These are phyloP conservation scores for Priocnemis perturbator DNA, from an alignment of 2,888 invertebrate species.

Conservation along the genomic window DNA sequence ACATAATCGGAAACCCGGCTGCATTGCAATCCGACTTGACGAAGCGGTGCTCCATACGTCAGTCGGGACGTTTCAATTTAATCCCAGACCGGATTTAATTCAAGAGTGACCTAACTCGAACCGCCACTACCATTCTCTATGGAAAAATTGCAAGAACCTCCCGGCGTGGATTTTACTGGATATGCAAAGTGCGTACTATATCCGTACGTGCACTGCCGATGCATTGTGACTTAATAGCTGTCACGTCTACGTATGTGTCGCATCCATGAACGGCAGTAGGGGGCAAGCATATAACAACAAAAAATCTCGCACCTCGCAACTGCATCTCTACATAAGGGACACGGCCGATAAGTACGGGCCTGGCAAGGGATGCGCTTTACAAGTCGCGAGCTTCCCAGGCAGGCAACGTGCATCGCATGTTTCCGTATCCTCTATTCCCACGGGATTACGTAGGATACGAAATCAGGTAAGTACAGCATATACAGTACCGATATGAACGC, in stretches of 20 bases:
- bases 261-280: no score
- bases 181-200: no score
- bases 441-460: conserved; percentile 11
- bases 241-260: no score
- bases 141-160: no score
- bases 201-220: no score
- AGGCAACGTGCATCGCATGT: conserved; percentile 1
- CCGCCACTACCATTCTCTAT: no score
- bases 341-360: neutral
- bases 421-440: conserved; percentile 26
- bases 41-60: conserved; percentile 21
- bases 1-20: conserved; percentile 25
- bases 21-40: conserved; percentile 43
- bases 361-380: neutral
- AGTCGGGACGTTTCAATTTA: conserved; percentile 43
- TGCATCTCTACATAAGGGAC: neutral
- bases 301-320: no score
- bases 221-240: no score
- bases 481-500: conserved; percentile 31
- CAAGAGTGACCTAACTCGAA: no score
- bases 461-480: conserved; percentile 35
- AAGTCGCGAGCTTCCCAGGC: neutral
- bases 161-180: no score
- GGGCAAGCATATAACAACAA: no score
- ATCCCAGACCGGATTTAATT: conserved; percentile 18